Evolutionary conservation across 2,113 vertebrate genomes (phyloP).

Genomic region (Labrus mixtus): DNA sequence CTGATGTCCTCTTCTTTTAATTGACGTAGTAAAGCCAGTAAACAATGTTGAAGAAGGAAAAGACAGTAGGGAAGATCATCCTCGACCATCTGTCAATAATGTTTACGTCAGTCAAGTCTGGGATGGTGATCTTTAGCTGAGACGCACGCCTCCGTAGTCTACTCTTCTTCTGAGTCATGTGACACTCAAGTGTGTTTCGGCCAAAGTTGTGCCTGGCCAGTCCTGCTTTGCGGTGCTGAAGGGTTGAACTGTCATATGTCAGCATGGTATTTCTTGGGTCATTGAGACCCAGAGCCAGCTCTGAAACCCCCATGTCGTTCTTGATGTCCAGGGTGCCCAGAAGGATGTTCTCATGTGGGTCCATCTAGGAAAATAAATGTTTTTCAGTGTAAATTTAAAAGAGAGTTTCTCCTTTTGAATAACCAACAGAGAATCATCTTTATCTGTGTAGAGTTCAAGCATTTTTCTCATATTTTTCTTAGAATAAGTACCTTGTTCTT

Average conservation of each 20-base stretch:
- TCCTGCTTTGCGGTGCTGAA: conserved; percentile 96
- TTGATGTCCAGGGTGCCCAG: conserved; percentile 98
- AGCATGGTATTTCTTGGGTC: conserved; percentile 96
- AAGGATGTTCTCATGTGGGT: conserved; percentile 97
- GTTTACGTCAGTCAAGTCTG: conserved; percentile 99
- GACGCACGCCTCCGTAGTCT: conserved; percentile 94
- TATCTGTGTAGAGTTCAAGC: too few species aligned
- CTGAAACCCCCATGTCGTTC: conserved; percentile 95
- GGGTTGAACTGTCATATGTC: conserved; percentile 93
- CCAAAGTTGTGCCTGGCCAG: conserved; percentile 94
- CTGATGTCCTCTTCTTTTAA: conserved; percentile 82
- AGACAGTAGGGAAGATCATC: conserved; percentile 98
- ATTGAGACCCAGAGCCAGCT: conserved; percentile 92
- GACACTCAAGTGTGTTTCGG: conserved; percentile 92
- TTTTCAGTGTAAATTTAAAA: too few species aligned
- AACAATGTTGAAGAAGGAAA: conserved; percentile 97
- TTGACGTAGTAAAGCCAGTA: conserved; percentile 99
- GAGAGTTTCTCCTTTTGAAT: too few species aligned
- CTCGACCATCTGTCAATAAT: conserved; percentile 99
- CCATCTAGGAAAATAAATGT: conserved; percentile 87
- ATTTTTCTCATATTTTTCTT: too few species aligned
- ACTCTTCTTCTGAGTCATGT: conserved; percentile 96
- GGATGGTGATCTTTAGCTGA: conserved; percentile 97
- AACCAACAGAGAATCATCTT: too few species aligned
- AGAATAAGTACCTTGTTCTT: conserved; percentile 81